Evolutionary conservation across 2,113 vertebrate species (phyloP).

Genomic region (Pterocles orientalis): DNA sequence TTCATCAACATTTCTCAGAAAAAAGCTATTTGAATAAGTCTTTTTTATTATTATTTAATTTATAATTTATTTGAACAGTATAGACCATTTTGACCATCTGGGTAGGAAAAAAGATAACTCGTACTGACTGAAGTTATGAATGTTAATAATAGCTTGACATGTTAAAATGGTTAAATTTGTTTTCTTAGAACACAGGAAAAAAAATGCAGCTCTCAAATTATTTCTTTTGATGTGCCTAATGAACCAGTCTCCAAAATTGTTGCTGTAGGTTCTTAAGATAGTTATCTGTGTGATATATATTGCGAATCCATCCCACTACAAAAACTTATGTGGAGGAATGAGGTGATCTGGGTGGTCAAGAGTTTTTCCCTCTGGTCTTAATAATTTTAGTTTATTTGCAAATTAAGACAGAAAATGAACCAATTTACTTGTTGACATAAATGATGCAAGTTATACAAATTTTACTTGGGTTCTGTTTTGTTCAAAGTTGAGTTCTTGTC

Average conservation of each 20-base stretch:
- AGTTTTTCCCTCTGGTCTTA: background rate
- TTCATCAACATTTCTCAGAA: background rate
- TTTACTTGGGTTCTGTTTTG: background rate
- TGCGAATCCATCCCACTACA: background rate
- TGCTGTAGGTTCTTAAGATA: background rate
- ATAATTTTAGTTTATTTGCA: background rate
- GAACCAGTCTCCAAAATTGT: background rate
- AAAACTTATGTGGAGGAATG: background rate
- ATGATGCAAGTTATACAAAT: background rate
- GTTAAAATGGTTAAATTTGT: background rate
- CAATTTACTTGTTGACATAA: background rate
- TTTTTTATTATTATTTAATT: background rate
- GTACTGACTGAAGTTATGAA: background rate
- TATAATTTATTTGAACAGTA: background rate
- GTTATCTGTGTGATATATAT: background rate
- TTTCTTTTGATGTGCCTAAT: background rate
- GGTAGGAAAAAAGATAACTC: background rate
- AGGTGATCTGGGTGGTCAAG: background rate
- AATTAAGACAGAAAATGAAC: background rate
- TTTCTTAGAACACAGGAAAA: slow-evolving; percentile 14
- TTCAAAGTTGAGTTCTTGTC: background rate
- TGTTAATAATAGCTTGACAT: slow-evolving; percentile 6
- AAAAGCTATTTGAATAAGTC: background rate
- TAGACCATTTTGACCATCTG: background rate
- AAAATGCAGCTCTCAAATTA: background rate